A percentile compares a stretch with the other conserved stretches of the same genome.
Conservation (phyloP, 2,113 vertebrate genomes). For the Phodopus roborovskii region DNA sequence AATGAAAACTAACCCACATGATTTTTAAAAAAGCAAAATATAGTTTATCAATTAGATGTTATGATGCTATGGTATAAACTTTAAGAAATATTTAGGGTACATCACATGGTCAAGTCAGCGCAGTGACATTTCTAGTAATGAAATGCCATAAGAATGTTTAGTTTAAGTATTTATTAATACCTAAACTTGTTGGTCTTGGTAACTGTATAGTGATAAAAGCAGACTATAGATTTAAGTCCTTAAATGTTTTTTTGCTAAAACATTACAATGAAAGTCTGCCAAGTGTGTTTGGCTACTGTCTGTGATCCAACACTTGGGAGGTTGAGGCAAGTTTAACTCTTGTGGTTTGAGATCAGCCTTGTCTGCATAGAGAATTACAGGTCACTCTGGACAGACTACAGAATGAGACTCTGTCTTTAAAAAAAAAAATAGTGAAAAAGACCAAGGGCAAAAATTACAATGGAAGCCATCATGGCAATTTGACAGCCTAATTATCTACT, state of each 20-base stretch:
- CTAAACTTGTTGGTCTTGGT: background rate
- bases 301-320: background rate
- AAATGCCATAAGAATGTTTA: background rate
- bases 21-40: background rate
- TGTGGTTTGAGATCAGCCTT: background rate
- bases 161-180: background rate
- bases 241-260: background rate
- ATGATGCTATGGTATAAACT: background rate
- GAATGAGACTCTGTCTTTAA: background rate
- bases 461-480: background rate
- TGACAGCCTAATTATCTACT: background rate
- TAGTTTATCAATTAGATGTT: background rate
- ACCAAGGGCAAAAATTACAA: background rate
- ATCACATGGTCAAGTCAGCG: background rate
- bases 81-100: background rate
- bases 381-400: background rate
- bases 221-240: background rate
- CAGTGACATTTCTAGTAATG: background rate
- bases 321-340: no score
- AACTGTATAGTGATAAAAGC: background rate
- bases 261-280: background rate
- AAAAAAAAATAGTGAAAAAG: background rate
- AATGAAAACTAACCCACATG: background rate
- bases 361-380: background rate
- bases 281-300: background rate